These are phyloP conservation scores for Anodontia alba DNA, from an alignment of 2,888 invertebrate genomes.

Conservation along the genomic window DNA sequence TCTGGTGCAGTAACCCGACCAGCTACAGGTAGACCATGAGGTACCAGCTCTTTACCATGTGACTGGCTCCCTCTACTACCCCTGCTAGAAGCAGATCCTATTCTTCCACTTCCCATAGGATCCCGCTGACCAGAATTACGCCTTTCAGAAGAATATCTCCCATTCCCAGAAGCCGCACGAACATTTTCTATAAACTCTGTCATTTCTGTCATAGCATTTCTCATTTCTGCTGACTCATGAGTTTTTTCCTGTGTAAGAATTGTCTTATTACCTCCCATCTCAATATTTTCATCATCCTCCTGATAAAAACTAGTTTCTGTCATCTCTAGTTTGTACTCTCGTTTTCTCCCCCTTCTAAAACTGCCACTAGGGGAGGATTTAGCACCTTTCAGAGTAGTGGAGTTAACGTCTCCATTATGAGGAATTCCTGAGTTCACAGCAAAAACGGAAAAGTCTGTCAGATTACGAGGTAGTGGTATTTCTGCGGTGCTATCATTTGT, in stretches of 20 bases:
- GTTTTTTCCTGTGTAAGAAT: slow-evolving; percentile 49
- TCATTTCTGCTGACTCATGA: slow-evolving; percentile 50
- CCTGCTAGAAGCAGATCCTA: slow-evolving; percentile 57
- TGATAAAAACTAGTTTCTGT: slow-evolving; percentile 64
- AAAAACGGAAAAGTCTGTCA: slow-evolving; percentile 75
- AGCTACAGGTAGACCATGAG: not conserved
- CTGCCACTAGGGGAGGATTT: slow-evolving; percentile 62
- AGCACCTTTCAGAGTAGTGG: slow-evolving; percentile 57
- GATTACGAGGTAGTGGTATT: slow-evolving; percentile 57
- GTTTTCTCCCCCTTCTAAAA: slow-evolving; percentile 51
- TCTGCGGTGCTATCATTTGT: slow-evolving; percentile 63
- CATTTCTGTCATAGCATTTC: slow-evolving; percentile 38
- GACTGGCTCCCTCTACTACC: slow-evolving; percentile 48
- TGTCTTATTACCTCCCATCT: slow-evolving; percentile 54
- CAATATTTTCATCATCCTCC: slow-evolving; percentile 62
- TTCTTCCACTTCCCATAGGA: slow-evolving; percentile 48
- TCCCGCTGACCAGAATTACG: slow-evolving; percentile 47
- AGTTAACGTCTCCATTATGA: slow-evolving; percentile 37
- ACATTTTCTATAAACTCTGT: slow-evolving; percentile 55
- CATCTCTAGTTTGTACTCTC: slow-evolving; percentile 66
- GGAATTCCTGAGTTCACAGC: slow-evolving; percentile 59
- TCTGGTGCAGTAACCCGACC: not conserved
- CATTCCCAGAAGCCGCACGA: slow-evolving; percentile 33
- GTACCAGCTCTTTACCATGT: slow-evolving; percentile 25
- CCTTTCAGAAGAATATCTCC: slow-evolving; percentile 24